A percentile compares a stretch with the other conserved stretches of the same genome.
Evolutionary conservation across 2,888 invertebrate species (phyloP).

Genomic region (Tenthredo amoena): DNA sequence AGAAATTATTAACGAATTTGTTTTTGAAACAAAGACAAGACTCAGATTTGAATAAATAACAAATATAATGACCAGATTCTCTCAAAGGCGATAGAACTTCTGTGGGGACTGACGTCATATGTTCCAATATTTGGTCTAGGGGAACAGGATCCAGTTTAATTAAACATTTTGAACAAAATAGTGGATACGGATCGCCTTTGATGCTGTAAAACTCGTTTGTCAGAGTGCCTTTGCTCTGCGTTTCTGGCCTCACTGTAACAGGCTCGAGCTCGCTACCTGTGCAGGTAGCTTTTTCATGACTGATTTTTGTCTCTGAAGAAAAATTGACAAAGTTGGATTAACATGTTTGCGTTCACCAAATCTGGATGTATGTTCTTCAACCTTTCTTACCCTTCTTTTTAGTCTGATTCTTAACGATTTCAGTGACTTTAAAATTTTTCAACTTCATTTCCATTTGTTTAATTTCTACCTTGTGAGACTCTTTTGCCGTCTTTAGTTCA

Average conservation of each 20-base stretch:
- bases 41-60: not conserved
- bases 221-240: conserved; percentile 56
- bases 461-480: conserved; percentile 52
- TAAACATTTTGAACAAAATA: conserved; percentile 68
- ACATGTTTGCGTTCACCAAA: not conserved
- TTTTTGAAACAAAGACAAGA: not conserved
- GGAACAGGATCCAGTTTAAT: conserved; percentile 58
- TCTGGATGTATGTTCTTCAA: not conserved
- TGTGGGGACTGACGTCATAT: conserved; percentile 64
- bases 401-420: not conserved
- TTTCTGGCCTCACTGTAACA: conserved; percentile 1
- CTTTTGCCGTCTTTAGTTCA: conserved; percentile 60
- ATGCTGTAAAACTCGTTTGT: conserved; percentile 64
- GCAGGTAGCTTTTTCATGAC: conserved; percentile 10
- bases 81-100: conserved; percentile 59
- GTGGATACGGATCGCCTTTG: conserved; percentile 63
- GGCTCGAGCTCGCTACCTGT: conserved; percentile 30
- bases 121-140: conserved; percentile 65
- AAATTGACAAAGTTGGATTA: not conserved
- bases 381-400: not conserved
- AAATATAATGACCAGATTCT: conserved; percentile 55
- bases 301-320: conserved; percentile 24
- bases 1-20: not conserved
- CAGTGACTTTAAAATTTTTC: not conserved
- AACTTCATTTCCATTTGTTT: conserved; percentile 50